Evolutionary conservation across 2,113 vertebrate species (phyloP).

Genomic region (Syrmaticus mikado): DNA sequence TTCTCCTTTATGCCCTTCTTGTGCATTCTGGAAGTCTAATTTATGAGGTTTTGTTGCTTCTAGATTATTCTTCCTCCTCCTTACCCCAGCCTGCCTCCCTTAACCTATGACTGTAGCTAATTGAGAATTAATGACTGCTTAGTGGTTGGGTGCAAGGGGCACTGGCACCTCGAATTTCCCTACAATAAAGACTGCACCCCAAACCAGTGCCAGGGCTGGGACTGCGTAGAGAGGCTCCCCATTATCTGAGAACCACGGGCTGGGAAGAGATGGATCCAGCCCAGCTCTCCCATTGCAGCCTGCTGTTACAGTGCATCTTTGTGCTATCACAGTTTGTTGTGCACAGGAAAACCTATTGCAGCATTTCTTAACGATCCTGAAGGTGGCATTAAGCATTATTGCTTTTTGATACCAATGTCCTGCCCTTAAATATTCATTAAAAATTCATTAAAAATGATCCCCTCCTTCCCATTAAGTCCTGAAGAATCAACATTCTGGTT

Average conservation of each 20-base stretch:
- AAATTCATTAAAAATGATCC: background rate
- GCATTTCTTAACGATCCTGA: constrained; percentile 63
- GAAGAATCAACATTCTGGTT: background rate
- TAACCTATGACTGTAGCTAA: background rate
- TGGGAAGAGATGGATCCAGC: background rate
- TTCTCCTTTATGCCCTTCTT: background rate
- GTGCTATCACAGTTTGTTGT: background rate
- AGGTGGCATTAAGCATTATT: constrained; percentile 41
- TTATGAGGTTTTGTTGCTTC: background rate
- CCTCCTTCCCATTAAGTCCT: constrained; percentile 14
- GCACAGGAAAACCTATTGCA: constrained; percentile 57
- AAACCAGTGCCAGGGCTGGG: background rate
- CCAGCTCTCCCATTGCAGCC: accelerated
- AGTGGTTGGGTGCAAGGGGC: background rate
- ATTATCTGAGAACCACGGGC: background rate
- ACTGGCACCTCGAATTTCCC: background rate
- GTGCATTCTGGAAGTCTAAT: background rate
- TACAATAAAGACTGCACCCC: background rate
- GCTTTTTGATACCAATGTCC: constrained; percentile 68
- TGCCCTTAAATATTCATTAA: constrained; percentile 61
- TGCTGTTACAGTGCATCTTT: background rate
- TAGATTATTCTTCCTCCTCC: background rate
- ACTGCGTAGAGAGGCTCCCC: background rate
- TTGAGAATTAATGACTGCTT: background rate
- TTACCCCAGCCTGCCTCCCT: background rate